Base-by-base conservation (phyloP, 2,797 vertebrate genomes). In the Sebastes flavidus region DNA sequence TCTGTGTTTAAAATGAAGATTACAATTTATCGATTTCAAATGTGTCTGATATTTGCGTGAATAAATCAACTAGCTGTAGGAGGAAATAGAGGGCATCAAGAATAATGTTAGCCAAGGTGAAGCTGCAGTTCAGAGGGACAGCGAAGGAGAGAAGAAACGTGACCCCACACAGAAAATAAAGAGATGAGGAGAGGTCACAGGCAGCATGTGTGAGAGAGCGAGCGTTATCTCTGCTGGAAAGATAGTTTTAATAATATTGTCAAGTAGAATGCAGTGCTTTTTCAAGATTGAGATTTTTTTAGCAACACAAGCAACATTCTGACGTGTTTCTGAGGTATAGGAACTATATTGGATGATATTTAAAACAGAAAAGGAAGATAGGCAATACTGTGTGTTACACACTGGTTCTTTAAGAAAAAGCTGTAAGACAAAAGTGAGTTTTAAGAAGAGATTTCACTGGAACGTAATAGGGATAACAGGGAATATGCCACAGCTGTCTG, bases 401-500 rank as follows among this genome's bases (percentile, higher is more conserved):
- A 18, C 42, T 46, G 42, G 6, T 46, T 0, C 6, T 46, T 46
- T 18, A 60, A 30, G 55, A 56, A 56, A 56, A 56, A 25, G 29
- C 10, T 20, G 18, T 60, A 29, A 60, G 8, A 59, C 0, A 1
- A 7, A 32, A 34, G 60, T 62, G 11, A 62, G 60, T 14, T 36
- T 22, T 62, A 22, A 63, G 20, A 62, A 12, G 30, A 7, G 30
- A 62, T 38, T 38, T 65, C 22, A 36, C 13, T 12, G 61, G 2
- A 20, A 78, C 77, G 22, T 6, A 4, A 67, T 38, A 18, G 27
- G 42, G 46, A 58, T 25, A 55, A 9, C 22, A 12, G 70, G 60
- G 77, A 86, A 78, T 75, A 34, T 65, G 49, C 59, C 49, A 5
- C 52, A 65, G 70, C 89, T 58, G 71, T 72, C 79, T 82, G 77